Conservation (phyloP, 2,113 vertebrate genomes). For the Orientallactaga bullata region DNA sequence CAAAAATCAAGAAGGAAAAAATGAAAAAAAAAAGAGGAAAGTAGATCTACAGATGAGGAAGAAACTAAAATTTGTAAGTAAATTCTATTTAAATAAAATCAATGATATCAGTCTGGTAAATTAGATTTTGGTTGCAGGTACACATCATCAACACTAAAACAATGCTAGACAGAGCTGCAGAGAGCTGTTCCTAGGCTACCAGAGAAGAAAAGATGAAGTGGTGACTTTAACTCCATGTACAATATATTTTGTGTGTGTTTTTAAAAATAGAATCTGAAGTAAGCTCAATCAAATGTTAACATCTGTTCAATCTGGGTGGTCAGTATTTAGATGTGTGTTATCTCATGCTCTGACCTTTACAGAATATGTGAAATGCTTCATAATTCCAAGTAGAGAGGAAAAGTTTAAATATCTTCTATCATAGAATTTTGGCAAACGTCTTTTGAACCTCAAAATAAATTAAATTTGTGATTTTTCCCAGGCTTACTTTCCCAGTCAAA, state of each 20-base stretch:
- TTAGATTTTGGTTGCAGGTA: background rate
- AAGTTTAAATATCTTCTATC: conserved; percentile 61
- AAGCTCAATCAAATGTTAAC: conserved; percentile 71
- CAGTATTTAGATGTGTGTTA: conserved; percentile 68
- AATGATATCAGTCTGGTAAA: background rate
- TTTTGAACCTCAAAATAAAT: conserved; percentile 70
- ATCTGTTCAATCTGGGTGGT: conserved; percentile 81
- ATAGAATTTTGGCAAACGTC: conserved; percentile 71
- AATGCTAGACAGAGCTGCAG: background rate
- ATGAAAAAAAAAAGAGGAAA: no score
- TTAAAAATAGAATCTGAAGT: conserved; percentile 55
- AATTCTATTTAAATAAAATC: background rate
- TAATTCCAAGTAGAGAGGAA: conserved; percentile 60
- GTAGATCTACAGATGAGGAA: background rate
- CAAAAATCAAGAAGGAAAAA: no score
- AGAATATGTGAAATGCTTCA: conserved; percentile 63
- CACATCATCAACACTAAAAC: background rate
- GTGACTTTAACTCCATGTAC: background rate
- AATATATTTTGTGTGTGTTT: conserved; percentile 61
- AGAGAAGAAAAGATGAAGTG: background rate
- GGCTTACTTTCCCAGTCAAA: conserved; percentile 68
- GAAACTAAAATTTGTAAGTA: conserved; percentile 30
- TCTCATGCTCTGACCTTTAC: conserved; percentile 70
- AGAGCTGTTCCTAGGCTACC: background rate
- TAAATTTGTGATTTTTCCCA: conserved; percentile 74